Conservation (phyloP, 1,140 invertebrate species). For the Caerostris extrusa region DNA sequence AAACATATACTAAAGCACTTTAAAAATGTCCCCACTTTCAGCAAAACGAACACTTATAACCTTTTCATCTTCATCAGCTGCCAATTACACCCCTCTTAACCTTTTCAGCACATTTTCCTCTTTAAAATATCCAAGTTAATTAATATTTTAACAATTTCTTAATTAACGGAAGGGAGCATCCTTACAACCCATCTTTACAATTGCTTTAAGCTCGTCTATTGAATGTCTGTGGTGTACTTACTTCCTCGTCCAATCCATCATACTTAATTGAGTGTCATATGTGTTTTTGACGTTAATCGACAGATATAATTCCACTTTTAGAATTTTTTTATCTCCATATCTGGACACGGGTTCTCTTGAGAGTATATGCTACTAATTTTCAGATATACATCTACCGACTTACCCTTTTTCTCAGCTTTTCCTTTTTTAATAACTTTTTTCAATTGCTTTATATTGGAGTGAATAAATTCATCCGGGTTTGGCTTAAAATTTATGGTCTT, state of each 20-base stretch:
- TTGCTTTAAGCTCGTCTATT: not conserved
- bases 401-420: not conserved
- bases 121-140: not conserved
- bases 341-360: not conserved
- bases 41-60: not conserved
- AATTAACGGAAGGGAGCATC: not conserved
- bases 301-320: not conserved
- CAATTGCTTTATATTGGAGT: not conserved
- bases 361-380: not conserved
- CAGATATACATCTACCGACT: not conserved
- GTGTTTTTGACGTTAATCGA: slow-evolving; percentile 25
- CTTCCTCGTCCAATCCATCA: slow-evolving; percentile 2
- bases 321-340: not conserved
- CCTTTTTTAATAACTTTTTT: not conserved
- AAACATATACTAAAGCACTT: not conserved
- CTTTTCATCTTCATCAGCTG: not conserved
- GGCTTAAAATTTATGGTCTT: not conserved
- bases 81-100: not conserved
- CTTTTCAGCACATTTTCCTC: not conserved
- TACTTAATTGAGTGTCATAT: not conserved
- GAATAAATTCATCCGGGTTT: not conserved
- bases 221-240: not conserved
- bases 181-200: not conserved
- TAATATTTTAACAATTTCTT: slow-evolving; percentile 19
- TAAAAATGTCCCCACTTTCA: no score